Conservation (phyloP, 2,888 invertebrate genomes). For the Drosophila nigricruria region DNA sequence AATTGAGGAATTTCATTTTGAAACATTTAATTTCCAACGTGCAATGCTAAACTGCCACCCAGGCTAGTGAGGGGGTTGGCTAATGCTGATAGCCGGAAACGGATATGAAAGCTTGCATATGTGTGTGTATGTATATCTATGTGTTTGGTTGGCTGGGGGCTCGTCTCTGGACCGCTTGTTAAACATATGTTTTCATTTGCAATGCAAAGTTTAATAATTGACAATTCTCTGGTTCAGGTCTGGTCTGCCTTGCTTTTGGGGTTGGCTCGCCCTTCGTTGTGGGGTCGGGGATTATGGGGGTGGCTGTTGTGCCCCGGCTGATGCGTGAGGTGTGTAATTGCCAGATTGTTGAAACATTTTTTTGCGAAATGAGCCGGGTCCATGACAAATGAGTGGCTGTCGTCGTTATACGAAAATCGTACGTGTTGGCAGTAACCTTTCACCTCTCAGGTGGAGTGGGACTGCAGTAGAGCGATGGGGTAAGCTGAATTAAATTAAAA, state of each 20-base stretch:
- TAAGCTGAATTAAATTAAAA: slow-evolving; percentile 6
- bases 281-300: background rate
- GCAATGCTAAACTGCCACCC: slow-evolving; percentile 58
- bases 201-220: slow-evolving; percentile 80
- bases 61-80: slow-evolving; percentile 20
- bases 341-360: slow-evolving; percentile 65
- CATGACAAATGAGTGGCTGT: slow-evolving; percentile 70
- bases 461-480: background rate
- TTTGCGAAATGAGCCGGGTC: slow-evolving; percentile 47
- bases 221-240: slow-evolving; percentile 55
- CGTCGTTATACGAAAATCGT: slow-evolving; percentile 30
- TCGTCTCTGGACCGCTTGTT: slow-evolving; percentile 55
- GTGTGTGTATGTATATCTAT: slow-evolving; percentile 10
- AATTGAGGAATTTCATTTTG: slow-evolving; percentile 82
- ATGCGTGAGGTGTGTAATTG: slow-evolving; percentile 70
- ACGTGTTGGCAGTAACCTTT: slow-evolving; percentile 37
- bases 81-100: slow-evolving; percentile 71
- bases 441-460: slow-evolving; percentile 11
- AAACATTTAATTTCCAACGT: slow-evolving; percentile 79
- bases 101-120: slow-evolving; percentile 68
- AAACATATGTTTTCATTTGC: slow-evolving; percentile 80
- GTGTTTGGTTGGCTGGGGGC: background rate
- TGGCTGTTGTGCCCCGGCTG: background rate
- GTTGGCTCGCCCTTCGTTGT: slow-evolving; percentile 36
- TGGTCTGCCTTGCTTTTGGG: slow-evolving; percentile 29